phyloP scores from a whole-genome alignment of 1,140 invertebrate genomes.

The Tetramorium parvispinum region DNA sequence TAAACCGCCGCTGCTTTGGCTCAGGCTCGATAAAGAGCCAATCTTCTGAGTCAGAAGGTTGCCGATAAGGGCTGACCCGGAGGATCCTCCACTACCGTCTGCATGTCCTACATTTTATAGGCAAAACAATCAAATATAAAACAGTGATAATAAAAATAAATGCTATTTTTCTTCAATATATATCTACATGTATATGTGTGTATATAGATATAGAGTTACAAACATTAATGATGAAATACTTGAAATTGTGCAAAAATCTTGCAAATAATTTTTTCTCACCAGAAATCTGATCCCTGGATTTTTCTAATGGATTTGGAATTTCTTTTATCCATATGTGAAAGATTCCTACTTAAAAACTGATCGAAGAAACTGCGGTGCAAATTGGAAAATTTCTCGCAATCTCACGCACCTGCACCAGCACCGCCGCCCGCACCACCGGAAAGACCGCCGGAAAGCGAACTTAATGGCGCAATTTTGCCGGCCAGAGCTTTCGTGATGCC shows the following conservation, averaged over 20 bases:
- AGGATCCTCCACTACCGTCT: constrained; percentile 12
- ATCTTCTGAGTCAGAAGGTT: constrained; percentile 72
- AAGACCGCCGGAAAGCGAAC: constrained; percentile 78
- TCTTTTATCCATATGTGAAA: background rate
- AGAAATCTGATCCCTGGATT: background rate
- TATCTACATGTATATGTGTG: too few relatives aligned
- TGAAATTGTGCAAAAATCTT: background rate
- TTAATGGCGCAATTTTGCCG: constrained; percentile 82
- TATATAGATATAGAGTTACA: too few relatives aligned
- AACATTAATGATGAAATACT: background rate
- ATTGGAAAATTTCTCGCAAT: background rate
- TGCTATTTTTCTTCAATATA: too few relatives aligned
- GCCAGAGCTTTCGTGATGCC: constrained; percentile 78
- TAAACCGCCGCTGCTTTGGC: constrained; percentile 66
- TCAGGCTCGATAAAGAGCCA: constrained; percentile 62
- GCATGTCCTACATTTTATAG: constrained; percentile 18
- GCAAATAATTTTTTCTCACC: background rate
- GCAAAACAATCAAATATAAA: background rate
- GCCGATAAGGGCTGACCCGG: constrained; percentile 53
- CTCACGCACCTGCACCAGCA: constrained; percentile 25
- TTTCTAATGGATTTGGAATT: background rate
- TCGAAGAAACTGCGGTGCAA: background rate
- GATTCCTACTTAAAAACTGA: background rate
- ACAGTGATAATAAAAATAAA: background rate
- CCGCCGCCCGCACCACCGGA: constrained; percentile 62